Conservation (phyloP, 2,113 vertebrate genomes). For the Tetrax tetrax region DNA sequence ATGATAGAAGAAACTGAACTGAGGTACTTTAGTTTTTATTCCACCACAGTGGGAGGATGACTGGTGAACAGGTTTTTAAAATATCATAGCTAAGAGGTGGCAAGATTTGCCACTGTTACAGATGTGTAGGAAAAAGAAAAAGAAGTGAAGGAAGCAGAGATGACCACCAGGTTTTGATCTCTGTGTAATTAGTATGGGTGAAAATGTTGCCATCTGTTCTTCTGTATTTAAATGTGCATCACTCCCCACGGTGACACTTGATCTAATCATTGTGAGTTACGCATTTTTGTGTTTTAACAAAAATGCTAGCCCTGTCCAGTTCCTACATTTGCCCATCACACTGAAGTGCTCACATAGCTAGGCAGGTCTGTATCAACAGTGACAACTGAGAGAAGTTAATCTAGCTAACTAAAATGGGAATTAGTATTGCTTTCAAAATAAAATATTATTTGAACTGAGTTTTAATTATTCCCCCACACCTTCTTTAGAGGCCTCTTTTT, state of each 20-base stretch:
- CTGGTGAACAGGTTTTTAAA: neutral
- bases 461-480: neutral
- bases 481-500: neutral
- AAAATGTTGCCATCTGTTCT: neutral
- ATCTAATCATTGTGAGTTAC: neutral
- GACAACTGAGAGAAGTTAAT: neutral
- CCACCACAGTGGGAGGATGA: neutral
- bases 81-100: neutral
- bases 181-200: neutral
- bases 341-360: neutral
- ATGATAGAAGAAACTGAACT: neutral
- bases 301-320: neutral
- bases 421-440: neutral
- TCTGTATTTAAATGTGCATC: neutral
- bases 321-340: neutral
- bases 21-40: neutral
- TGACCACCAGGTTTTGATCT: neutral
- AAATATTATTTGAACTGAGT: neutral
- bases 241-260: neutral
- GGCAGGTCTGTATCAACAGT: neutral
- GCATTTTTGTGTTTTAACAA: neutral
- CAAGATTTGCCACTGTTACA: neutral
- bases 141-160: neutral
- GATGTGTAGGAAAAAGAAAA: neutral
- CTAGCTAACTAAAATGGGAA: neutral